Base-by-base conservation (phyloP, 2,797 vertebrate species). In the Limnodromus scolopaceus region DNA sequence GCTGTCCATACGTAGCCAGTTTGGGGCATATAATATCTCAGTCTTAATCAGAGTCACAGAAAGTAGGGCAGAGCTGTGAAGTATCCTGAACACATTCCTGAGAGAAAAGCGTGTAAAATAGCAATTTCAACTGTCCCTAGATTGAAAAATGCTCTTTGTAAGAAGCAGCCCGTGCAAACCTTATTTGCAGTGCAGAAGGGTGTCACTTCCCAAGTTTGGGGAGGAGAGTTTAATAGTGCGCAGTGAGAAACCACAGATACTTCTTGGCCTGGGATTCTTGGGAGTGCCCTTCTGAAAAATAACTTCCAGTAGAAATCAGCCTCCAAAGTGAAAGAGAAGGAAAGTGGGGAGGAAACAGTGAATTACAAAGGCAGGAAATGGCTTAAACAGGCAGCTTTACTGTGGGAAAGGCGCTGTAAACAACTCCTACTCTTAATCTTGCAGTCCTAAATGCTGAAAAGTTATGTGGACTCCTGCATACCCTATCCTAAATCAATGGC, bases 301-400 rank as follows among this genome's bases (percentile, higher is more conserved):
- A 81, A 76, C 46, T 87, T 86, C 41, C 54, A 63, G 30, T 49
- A 83, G 72, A 80, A 93, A 51, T 36, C 38, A 43, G 77, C 27
- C 38, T 70, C 36, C 10, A 30, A 89, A 91, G 75, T 66, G 71
- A 90, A 93, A 95, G 74, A 94, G 60, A 53, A 92, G 84, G 60
- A 87, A 95, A 95, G 53, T 43, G 55, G 86, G 80, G 86, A 87
- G 93, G 90, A 96, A 97, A 84, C 8, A 60, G 80, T 87, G 92
- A 96, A 84, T 90, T 95, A 95, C 83, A 94, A 92, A 96, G 87
- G 83, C 90, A 95, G 93, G 94, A 96, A 96, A 95, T 96, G 70
- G 70, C 85, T 96, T 95, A 87, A 94, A 77, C 85, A 95, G 93
- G 77, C 84, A 88, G 43, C 68, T 90, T 66, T 43, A 82, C 66